Percentiles rank a stretch among this genome's conserved stretches.
phyloP scores from a whole-genome alignment of 2,888 invertebrate species.

The Habrosyne pyritoides region DNA sequence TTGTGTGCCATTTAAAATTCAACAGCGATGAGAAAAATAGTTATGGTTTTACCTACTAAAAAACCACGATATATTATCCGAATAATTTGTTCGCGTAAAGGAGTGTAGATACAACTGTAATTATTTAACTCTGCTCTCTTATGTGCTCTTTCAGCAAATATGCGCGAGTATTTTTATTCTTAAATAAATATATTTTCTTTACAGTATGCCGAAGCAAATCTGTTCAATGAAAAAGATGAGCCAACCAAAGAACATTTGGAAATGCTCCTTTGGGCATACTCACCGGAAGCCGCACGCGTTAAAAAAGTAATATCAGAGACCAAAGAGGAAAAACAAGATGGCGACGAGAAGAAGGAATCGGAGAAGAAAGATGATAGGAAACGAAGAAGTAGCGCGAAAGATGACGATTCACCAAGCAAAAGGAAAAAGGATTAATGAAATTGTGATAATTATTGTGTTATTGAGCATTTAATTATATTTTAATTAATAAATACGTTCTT shows the following conservation, averaged over 20 bases:
- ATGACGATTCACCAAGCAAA: constrained; percentile 59
- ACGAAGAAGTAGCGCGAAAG: constrained; percentile 53
- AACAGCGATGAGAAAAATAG: too few relatives aligned
- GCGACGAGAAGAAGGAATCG: constrained; percentile 22
- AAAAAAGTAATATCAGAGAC: constrained; percentile 79
- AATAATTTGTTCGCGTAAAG: too few relatives aligned
- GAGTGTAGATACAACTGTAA: too few relatives aligned
- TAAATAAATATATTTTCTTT: constrained; percentile 36
- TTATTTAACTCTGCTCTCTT: too few relatives aligned
- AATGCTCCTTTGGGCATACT: constrained; percentile 90
- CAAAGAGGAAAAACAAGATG: constrained; percentile 36
- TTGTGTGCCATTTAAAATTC: too few relatives aligned
- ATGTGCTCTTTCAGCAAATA: too few relatives aligned
- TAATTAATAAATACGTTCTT: not conserved
- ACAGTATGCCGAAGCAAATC: constrained; percentile 84
- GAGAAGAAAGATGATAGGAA: constrained; percentile 47
- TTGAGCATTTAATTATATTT: constrained; percentile 13
- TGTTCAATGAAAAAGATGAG: constrained; percentile 86
- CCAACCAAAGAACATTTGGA: constrained; percentile 87
- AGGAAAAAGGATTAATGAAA: constrained; percentile 54
- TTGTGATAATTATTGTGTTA: constrained; percentile 21
- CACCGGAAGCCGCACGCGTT: constrained; percentile 87
- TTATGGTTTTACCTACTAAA: too few relatives aligned
- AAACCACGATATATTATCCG: too few relatives aligned
- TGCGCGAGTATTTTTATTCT: not conserved